Conservation (phyloP, 2,888 invertebrate genomes). For the Drosophila robusta region DNA sequence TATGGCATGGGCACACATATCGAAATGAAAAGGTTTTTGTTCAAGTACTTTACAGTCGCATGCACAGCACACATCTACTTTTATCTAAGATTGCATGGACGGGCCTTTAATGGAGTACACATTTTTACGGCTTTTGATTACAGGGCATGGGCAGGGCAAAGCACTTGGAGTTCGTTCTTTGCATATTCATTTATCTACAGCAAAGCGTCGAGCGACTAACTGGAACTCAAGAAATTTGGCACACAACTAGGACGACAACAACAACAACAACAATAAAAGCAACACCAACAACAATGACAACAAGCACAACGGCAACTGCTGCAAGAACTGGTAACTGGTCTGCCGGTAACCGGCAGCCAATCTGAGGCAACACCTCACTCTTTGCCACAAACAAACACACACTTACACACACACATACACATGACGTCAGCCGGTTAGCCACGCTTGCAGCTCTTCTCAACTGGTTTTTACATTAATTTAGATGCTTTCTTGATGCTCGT, state of each 20-base stretch:
- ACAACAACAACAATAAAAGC: slow-evolving; percentile 32
- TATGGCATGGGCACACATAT: neutral
- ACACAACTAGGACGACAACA: slow-evolving; percentile 71
- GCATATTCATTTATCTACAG: slow-evolving; percentile 26
- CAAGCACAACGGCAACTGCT: slow-evolving; percentile 51
- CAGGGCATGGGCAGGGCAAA: slow-evolving; percentile 33
- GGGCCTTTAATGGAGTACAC: neutral
- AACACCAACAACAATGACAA: slow-evolving; percentile 12
- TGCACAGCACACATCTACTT: neutral
- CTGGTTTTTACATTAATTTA: slow-evolving; percentile 74
- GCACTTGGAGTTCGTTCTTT: slow-evolving; percentile 20
- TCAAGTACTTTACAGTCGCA: neutral
- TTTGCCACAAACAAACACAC: slow-evolving; percentile 8
- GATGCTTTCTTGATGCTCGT: slow-evolving; percentile 74
- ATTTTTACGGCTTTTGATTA: slow-evolving; percentile 34
- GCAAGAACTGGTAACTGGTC: slow-evolving; percentile 73
- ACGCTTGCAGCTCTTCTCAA: slow-evolving; percentile 47
- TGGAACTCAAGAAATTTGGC: slow-evolving; percentile 73
- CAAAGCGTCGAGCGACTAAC: slow-evolving; percentile 39
- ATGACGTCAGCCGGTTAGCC: slow-evolving; percentile 68
- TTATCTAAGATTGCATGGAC: neutral
- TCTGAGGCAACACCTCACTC: slow-evolving; percentile 48
- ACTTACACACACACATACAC: slow-evolving; percentile 31
- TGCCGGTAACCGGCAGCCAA: slow-evolving; percentile 61
- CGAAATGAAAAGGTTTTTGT: neutral